Evolutionary conservation across 64 coral and sea anemone genomes (phyloP).

Genomic region (Montipora sp.): DNA sequence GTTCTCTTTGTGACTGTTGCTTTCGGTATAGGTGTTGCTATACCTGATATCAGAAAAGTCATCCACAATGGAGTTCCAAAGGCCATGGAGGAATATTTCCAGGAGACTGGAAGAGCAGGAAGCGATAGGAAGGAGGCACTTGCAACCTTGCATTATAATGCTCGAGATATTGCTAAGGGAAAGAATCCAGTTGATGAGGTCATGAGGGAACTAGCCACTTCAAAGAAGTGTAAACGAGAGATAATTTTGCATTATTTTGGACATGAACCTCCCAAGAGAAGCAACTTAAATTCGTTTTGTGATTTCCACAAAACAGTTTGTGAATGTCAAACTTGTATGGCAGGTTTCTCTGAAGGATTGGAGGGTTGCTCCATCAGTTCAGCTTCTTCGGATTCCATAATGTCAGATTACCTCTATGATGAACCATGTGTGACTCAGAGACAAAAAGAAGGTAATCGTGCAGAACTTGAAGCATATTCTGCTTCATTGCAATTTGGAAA

Average conservation of each 20-base stretch:
- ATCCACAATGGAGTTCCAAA: not conserved
- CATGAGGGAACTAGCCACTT: not conserved
- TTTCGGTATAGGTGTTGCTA: not conserved
- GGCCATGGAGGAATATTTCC: not conserved
- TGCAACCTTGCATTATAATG: not conserved
- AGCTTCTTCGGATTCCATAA: not conserved
- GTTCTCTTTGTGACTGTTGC: not conserved
- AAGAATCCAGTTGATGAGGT: not conserved
- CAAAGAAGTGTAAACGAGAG: not conserved
- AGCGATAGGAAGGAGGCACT: not conserved
- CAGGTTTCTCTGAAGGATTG: not conserved
- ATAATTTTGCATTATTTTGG: not conserved
- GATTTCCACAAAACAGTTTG: not conserved
- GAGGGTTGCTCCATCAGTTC: not conserved
- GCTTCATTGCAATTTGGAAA: conserved; percentile 12
- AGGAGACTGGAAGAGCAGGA: not conserved
- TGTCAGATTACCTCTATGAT: too few species aligned
- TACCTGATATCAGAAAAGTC: not conserved
- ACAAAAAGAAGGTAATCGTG: not conserved
- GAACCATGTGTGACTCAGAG: not conserved
- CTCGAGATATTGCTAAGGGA: not conserved
- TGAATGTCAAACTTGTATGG: not conserved
- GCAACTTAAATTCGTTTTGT: not conserved
- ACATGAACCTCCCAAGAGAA: not conserved
- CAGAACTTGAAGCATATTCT: not conserved